Evolutionary conservation across 2,888 invertebrate genomes (phyloP), one percentile per base, ranked within the genome.

Genomic region (Cantharis lateralis): DNA sequence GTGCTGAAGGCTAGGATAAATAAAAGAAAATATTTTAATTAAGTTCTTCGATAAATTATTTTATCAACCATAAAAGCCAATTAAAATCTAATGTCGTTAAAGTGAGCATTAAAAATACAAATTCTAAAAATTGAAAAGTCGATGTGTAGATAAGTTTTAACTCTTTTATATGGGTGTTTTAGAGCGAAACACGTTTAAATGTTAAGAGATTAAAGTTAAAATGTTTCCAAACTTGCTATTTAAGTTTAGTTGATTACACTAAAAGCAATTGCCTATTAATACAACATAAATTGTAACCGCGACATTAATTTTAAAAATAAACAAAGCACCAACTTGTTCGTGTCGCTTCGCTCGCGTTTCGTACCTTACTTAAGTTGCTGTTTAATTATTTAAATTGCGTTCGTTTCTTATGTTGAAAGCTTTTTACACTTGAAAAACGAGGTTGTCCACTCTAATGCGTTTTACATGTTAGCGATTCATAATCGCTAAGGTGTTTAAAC

Each of bases 241-340:
- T 85, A 77, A 75, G 82, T 84, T 82, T 84, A 82, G 80, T 84
- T 83, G 87, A 87, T 87, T 87, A 87, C 85, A 84, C 85, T 87
- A 86, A 87, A 87, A 87, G 87, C 84, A 87, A 87, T 87, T 84
- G 87, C 86, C 87, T 87, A 87, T 87, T 87, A 87, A 87, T 87
- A 87, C 84, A 85, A 84, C 85, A 87, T 86, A 85, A 87, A 86
- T 84, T 84, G 82, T 82, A 80, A 79, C 78, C 75, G 79, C 82
- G 83, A 83, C 86, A 84, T 85, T 85, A 82, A 83, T 85, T 84
- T 81, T 79, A 61, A 32, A 64, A 61, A 62, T 74, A 28, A 68
- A 71, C 72, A 16, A 68, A 75, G 71, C 18, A 2, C 20, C 15
- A 48, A 48, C 48, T 48, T 48, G n/a, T n/a, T 73, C 75, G 76